Conservation (phyloP, 2,113 vertebrate species). For the Serinus canaria region DNA sequence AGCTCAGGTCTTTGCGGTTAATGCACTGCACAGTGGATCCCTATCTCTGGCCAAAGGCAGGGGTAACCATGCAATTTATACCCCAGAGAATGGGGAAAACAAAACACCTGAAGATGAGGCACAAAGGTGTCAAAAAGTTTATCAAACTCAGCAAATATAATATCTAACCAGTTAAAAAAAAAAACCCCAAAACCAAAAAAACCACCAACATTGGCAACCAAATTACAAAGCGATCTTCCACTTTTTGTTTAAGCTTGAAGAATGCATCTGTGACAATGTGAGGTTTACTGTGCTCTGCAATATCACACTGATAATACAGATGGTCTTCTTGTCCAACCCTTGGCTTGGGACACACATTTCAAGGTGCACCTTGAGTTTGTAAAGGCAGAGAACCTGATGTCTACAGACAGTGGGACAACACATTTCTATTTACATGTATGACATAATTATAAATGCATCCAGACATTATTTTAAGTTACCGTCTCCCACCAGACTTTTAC, state of each 20-base stretch:
- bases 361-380: background rate
- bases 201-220: background rate
- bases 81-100: background rate
- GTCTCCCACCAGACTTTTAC: background rate
- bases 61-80: background rate
- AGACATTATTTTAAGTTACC: background rate
- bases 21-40: too few relatives aligned
- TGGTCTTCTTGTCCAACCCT: background rate
- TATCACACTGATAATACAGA: background rate
- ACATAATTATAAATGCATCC: background rate
- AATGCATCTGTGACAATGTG: fast-evolving
- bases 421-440: background rate
- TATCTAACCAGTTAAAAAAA: background rate
- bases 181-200: too few relatives aligned
- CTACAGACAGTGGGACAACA: background rate
- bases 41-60: background rate
- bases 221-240: background rate
- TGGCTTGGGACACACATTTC: background rate
- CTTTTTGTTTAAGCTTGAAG: background rate
- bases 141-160: background rate
- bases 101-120: background rate
- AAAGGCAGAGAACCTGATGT: background rate
- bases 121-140: background rate
- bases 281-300: background rate
- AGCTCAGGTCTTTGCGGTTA: background rate